These are phyloP conservation scores for Cotesia glomerata DNA, from an alignment of 1,140 invertebrate species.

Conservation along the genomic window DNA sequence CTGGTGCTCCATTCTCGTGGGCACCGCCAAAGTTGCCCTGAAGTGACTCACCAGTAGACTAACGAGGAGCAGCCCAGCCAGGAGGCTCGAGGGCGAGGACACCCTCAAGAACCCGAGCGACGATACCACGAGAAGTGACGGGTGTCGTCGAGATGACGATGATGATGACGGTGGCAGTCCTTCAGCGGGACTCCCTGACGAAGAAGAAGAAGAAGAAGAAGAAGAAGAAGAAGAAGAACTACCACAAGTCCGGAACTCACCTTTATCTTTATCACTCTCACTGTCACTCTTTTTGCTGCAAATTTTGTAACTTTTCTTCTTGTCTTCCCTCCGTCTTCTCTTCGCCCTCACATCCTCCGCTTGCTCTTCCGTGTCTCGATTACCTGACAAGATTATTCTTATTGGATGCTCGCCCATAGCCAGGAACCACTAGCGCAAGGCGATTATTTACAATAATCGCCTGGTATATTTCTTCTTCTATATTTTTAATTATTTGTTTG, in stretches of 20 bases:
- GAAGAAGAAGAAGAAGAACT: too few species aligned
- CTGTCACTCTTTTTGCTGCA: neutral
- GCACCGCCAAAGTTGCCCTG: conserved; percentile 23
- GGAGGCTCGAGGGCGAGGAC: neutral
- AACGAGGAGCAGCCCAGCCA: conserved; percentile 23
- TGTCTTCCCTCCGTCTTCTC: conserved; percentile 1
- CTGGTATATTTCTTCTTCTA: conserved; percentile 8
- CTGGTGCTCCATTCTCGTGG: conserved; percentile 19
- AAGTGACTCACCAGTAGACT: conserved; percentile 25
- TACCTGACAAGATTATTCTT: conserved; percentile 45
- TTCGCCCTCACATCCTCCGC: neutral
- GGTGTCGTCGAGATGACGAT: conserved; percentile 4
- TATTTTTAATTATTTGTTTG: conserved; percentile 1
- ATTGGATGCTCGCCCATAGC: conserved; percentile 56
- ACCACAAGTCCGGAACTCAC: neutral
- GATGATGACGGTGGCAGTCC: neutral
- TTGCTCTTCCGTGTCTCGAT: conserved; percentile 16
- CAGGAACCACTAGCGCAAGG: conserved; percentile 36
- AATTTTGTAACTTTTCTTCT: neutral
- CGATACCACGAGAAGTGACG: conserved; percentile 7
- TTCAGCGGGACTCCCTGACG: too few species aligned
- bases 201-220: too few species aligned
- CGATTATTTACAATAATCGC: conserved; percentile 23
- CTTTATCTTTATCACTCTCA: neutral
- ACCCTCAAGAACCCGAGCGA: neutral